Evolutionary conservation across 2,888 invertebrate species (phyloP).

Genomic region (Ethmia dodecea): DNA sequence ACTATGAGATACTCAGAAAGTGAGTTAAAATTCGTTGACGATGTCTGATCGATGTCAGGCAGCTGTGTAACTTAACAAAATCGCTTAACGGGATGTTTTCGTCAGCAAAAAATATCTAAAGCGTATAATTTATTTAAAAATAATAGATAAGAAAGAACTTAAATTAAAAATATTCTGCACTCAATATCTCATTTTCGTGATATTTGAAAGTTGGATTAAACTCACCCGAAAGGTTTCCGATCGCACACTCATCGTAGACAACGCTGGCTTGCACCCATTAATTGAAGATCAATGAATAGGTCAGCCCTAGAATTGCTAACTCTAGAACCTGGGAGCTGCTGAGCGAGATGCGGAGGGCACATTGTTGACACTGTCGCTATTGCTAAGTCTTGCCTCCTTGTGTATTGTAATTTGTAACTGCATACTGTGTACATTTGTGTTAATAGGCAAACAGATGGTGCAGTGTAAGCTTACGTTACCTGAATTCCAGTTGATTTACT

Average conservation of each 20-base stretch:
- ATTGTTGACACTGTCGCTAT: constrained; percentile 36
- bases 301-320: constrained; percentile 40
- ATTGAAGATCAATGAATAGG: constrained; percentile 47
- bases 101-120: no score
- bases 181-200: no score
- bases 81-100: no score
- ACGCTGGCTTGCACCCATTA: constrained; percentile 34
- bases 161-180: no score
- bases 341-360: constrained; percentile 6
- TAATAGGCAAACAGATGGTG: constrained; percentile 6
- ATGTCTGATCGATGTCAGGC: no score
- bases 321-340: constrained; percentile 17
- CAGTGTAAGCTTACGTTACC: neutral
- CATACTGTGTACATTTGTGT: neutral
- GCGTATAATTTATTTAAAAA: no score
- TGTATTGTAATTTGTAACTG: constrained; percentile 14
- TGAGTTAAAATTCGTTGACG: no score
- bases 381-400: constrained; percentile 26
- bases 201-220: no score
- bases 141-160: no score
- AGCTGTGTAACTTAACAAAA: no score
- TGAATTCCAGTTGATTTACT: no score
- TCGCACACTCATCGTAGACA: constrained; percentile 13
- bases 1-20: no score
- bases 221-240: constrained; percentile 1